A percentile compares a stretch with the other conserved stretches of the same genome.
Conservation (phyloP, 2,113 vertebrate genomes). For the Colistium nudipinnis region DNA sequence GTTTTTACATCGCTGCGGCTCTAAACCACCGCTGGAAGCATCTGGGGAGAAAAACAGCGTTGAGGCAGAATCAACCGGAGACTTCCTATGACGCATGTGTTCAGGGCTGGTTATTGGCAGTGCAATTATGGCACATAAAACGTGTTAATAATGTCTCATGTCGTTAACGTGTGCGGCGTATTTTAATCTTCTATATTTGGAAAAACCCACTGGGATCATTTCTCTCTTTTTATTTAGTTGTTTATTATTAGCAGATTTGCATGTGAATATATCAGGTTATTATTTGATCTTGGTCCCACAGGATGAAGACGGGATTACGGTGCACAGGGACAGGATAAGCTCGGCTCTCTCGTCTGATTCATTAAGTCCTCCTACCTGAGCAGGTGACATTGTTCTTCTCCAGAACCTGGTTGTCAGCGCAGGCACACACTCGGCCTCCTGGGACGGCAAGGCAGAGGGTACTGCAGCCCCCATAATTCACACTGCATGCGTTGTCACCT, state of each 20-base stretch:
- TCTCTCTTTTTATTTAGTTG: slow-evolving; percentile 40
- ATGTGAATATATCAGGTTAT: slow-evolving; percentile 35
- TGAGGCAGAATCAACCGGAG: slow-evolving; percentile 26
- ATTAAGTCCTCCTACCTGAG: slow-evolving; percentile 85
- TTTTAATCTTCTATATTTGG: slow-evolving; percentile 17
- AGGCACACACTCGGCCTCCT: slow-evolving; percentile 94
- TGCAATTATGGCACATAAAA: slow-evolving; percentile 45
- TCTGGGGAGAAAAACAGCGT: slow-evolving; percentile 31
- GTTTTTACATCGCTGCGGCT: slow-evolving; percentile 84
- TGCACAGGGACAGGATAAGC: slow-evolving; percentile 35
- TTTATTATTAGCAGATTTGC: slow-evolving; percentile 54
- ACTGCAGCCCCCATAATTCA: slow-evolving; percentile 95
- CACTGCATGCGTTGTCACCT: slow-evolving; percentile 95
- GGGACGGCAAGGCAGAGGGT: slow-evolving; percentile 95
- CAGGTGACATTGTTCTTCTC: slow-evolving; percentile 95
- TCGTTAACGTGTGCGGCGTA: slow-evolving; percentile 23
- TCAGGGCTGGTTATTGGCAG: slow-evolving; percentile 41
- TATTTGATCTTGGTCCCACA: slow-evolving; percentile 50
- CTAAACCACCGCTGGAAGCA: slow-evolving; percentile 80
- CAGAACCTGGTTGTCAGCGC: slow-evolving; percentile 95
- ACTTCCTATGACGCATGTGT: slow-evolving; percentile 28
- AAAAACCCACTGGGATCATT: slow-evolving; percentile 39
- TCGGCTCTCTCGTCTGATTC: slow-evolving; percentile 62
- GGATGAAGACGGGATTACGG: slow-evolving; percentile 39
- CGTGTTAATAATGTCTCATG: slow-evolving; percentile 51